A percentile compares a stretch with the other conserved stretches of the same genome.
These are phyloP conservation scores for Drosophila repleta DNA, from an alignment of 1,140 invertebrate species.

Conservation along the genomic window DNA sequence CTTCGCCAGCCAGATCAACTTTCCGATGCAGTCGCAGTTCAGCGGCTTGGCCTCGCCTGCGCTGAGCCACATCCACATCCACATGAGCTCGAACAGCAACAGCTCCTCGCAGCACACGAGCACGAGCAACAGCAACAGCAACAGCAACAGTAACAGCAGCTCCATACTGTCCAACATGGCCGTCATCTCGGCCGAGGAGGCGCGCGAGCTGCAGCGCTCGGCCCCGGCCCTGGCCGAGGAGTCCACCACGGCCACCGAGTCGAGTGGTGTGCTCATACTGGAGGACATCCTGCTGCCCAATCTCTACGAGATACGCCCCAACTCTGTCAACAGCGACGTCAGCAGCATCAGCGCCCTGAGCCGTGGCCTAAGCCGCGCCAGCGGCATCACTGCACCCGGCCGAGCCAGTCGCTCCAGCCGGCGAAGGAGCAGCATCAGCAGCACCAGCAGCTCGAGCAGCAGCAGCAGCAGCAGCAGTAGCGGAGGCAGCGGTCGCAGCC, in stretches of 20 bases:
- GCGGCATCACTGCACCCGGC: too few relatives aligned
- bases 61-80: background rate
- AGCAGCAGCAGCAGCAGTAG: background rate
- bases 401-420: background rate
- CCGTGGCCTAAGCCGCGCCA: background rate
- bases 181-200: constrained; percentile 66
- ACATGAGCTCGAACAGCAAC: constrained; percentile 31
- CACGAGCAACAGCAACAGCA: constrained; percentile 21
- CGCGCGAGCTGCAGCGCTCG: constrained; percentile 57
- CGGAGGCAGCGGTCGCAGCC: too few relatives aligned
- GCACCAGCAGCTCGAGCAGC: background rate
- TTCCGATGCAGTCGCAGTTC: background rate
- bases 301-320: constrained; percentile 39
- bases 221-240: constrained; percentile 55
- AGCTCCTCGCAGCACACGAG: constrained; percentile 12
- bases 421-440: too few relatives aligned
- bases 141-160: constrained; percentile 51
- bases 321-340: constrained; percentile 31
- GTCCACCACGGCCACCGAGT: constrained; percentile 48
- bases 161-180: constrained; percentile 67
- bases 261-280: constrained; percentile 51
- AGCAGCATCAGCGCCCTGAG: constrained; percentile 4
- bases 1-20: background rate
- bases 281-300: constrained; percentile 66
- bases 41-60: background rate